Percentiles rank a stretch among this genome's conserved stretches.
Conservation (phyloP, 2,888 invertebrate species). For the Cephus nigrinus region DNA sequence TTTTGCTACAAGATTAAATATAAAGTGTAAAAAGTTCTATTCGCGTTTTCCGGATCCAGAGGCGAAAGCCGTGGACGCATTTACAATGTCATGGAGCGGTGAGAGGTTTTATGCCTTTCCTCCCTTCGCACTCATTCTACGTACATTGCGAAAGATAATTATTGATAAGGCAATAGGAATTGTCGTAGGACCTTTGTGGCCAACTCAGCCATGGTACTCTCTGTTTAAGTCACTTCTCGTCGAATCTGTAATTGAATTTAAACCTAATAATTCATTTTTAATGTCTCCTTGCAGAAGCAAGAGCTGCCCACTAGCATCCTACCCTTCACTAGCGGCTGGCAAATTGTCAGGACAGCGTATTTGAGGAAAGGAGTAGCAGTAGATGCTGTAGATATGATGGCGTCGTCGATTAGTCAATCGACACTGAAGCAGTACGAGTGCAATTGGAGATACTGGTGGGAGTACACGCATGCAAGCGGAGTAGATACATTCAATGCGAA, state of each 20-base stretch:
- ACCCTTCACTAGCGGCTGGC: conserved; percentile 31
- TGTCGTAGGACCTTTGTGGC: conserved; percentile 25
- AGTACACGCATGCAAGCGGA: conserved; percentile 17
- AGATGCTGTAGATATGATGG: conserved; percentile 14
- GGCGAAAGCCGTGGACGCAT: conserved; percentile 18
- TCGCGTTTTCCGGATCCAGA: conserved; percentile 10
- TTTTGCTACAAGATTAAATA: conserved; percentile 2
- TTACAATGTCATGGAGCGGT: conserved; percentile 26
- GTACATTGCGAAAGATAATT: conserved; percentile 19
- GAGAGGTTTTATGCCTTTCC: conserved; percentile 27
- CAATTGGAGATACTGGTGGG: conserved; percentile 23
- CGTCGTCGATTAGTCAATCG: conserved; percentile 16
- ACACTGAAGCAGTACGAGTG: conserved; percentile 25
- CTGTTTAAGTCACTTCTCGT: conserved; percentile 4
- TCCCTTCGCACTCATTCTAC: conserved; percentile 20
- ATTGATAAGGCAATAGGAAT: conserved; percentile 20
- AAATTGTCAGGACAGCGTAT: conserved; percentile 28
- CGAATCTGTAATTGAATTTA: conserved; percentile 14
- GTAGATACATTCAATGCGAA: conserved; percentile 19
- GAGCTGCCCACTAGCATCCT: conserved; percentile 26
- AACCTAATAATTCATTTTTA: conserved; percentile 22
- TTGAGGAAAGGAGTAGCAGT: conserved; percentile 15
- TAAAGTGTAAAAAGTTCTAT: neutral
- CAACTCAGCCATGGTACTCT: conserved; percentile 27
- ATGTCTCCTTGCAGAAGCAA: conserved; percentile 27